Evolutionary conservation across 2,113 vertebrate genomes (phyloP).

Genomic region (Saguinus imperator): DNA sequence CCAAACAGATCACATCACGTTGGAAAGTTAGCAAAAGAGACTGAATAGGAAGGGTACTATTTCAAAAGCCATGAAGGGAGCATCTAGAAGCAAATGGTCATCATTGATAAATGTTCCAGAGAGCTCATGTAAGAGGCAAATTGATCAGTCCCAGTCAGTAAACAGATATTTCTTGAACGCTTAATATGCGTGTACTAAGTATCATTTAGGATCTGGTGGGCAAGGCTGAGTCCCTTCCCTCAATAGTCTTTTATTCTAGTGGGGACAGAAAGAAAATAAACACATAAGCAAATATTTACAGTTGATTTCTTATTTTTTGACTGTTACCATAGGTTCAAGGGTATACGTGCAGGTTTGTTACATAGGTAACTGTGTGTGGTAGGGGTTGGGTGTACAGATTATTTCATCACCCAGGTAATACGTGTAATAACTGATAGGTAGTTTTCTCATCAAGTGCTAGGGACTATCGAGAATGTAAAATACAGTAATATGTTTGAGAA

Average conservation of each 20-base stretch:
- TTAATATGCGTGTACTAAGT: not conserved
- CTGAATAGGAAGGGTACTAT: not conserved
- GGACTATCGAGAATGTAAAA: not conserved
- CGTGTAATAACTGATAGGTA: too few species aligned
- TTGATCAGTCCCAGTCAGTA: not conserved
- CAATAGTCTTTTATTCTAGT: not conserved
- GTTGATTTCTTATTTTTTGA: not conserved
- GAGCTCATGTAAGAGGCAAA: not conserved
- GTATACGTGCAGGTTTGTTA: too few species aligned
- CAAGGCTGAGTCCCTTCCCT: not conserved
- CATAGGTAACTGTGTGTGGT: too few species aligned
- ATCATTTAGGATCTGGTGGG: not conserved
- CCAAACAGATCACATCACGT: not conserved
- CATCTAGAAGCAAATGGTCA: not conserved
- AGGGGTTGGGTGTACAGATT: too few species aligned
- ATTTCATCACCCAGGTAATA: too few species aligned
- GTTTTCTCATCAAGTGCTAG: not conserved
- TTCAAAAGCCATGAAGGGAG: not conserved
- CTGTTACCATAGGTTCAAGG: too few species aligned
- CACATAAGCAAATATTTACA: not conserved
- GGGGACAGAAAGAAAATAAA: not conserved
- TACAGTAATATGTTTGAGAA: not conserved
- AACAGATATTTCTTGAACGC: not conserved
- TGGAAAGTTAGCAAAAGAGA: not conserved
- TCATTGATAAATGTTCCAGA: not conserved